Percentiles rank a stretch among this genome's conserved stretches.
phyloP scores from a whole-genome alignment of 1,140 invertebrate genomes.

The Dufourea novaeangliae region DNA sequence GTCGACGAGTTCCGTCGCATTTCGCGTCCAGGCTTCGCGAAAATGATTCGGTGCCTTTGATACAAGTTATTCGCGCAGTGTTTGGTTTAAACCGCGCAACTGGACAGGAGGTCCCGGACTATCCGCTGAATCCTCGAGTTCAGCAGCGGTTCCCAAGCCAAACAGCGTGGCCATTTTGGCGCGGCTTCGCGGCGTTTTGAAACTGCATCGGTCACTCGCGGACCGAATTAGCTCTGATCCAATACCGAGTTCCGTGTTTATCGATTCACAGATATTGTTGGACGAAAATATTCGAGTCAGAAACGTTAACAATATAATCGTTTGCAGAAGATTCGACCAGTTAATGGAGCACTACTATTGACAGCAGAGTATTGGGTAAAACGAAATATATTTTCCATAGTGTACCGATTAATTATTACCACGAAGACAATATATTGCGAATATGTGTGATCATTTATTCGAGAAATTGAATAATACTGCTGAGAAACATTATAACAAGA shows the following conservation, averaged over 20 bases:
- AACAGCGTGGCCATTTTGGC: background rate
- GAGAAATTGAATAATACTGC: no score
- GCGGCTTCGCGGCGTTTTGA: background rate
- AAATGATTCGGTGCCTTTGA: slow-evolving; percentile 29
- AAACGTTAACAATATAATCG: no score
- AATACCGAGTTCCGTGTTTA: background rate
- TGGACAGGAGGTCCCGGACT: background rate
- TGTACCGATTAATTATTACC: no score
- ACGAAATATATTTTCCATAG: no score
- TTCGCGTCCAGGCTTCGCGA: background rate
- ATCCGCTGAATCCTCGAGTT: slow-evolving; percentile 8
- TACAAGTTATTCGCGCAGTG: slow-evolving; percentile 23
- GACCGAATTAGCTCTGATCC: background rate
- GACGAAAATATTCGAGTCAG: no score
- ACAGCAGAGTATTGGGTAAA: no score
- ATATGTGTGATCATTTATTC: no score
- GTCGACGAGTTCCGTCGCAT: background rate
- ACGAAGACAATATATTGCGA: no score
- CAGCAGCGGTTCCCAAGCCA: slow-evolving; percentile 1
- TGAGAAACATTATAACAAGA: no score
- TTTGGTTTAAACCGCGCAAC: slow-evolving; percentile 31
- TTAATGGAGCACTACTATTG: no score
- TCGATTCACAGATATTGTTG: background rate
- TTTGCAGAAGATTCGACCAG: no score
- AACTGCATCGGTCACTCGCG: background rate